Percentiles rank a stretch among this genome's conserved stretches.
These are phyloP conservation scores for Chaetodon trifascialis DNA, from an alignment of 2,113 vertebrate species.

Conservation along the genomic window DNA sequence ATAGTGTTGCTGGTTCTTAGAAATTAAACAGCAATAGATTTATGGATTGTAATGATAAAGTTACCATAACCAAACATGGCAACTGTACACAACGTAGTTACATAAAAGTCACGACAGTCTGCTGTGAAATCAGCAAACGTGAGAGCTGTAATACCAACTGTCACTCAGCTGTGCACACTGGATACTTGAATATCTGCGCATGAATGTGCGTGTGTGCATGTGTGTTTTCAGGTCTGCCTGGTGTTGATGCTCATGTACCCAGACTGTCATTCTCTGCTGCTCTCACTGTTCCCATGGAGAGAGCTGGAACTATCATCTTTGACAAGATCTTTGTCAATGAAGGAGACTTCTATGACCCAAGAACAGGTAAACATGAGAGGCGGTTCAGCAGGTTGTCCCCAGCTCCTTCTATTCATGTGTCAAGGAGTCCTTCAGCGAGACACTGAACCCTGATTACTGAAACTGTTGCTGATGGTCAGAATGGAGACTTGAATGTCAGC, in stretches of 20 bases:
- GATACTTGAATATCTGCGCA: too few species aligned
- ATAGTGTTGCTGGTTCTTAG: too few species aligned
- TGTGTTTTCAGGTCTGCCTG: slow-evolving; percentile 83
- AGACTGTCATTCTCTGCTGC: slow-evolving; percentile 92
- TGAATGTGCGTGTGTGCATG: not conserved
- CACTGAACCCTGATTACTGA: not conserved
- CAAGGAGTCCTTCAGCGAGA: not conserved
- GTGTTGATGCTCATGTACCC: slow-evolving; percentile 81
- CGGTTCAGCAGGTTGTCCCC: not conserved
- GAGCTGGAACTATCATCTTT: slow-evolving; percentile 91
- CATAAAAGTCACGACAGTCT: too few species aligned
- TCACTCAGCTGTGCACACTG: not conserved
- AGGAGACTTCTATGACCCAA: slow-evolving; percentile 88
- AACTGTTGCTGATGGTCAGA: not conserved
- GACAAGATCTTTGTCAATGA: slow-evolving; percentile 92
- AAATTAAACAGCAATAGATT: too few species aligned
- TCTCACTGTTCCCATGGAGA: slow-evolving; percentile 85
- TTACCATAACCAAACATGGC: too few species aligned
- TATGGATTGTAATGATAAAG: too few species aligned
- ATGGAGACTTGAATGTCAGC: not conserved
- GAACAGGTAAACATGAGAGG: slow-evolving; percentile 82
- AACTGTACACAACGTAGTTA: too few species aligned
- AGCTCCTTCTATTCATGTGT: not conserved
- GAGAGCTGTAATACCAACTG: not conserved
- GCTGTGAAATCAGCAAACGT: not conserved